phyloP scores from a whole-genome alignment of 2,797 vertebrate species.

The Phoeniculus purpureus region DNA sequence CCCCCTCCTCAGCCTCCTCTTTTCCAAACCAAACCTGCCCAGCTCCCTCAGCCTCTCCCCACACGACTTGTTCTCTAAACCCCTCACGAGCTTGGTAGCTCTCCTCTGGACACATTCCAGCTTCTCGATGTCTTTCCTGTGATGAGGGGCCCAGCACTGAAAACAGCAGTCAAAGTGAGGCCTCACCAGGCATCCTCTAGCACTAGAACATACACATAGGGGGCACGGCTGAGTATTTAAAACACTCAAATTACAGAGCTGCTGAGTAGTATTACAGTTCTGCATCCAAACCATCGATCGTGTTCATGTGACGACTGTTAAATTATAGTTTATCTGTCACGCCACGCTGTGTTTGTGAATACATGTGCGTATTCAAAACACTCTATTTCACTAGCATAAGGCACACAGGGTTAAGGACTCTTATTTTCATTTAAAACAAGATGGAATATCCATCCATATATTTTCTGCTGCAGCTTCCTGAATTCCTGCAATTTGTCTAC shows the following conservation, averaged over 20 bases:
- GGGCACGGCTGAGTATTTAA: neutral
- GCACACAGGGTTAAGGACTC: neutral
- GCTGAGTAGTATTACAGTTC: neutral
- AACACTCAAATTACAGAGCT: neutral
- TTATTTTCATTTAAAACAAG: neutral
- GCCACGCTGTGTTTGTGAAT: neutral
- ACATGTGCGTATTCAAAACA: neutral
- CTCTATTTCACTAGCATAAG: neutral
- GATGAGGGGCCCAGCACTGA: no score
- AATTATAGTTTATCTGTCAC: constrained; percentile 6
- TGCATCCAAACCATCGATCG: neutral
- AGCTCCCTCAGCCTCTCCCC: no score
- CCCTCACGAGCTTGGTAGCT: no score
- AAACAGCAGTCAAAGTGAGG: no score
- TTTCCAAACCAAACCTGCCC: no score
- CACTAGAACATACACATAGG: neutral
- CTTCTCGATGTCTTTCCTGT: no score
- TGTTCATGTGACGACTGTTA: neutral
- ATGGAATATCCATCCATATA: neutral
- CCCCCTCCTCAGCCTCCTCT: no score
- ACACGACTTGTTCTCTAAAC: no score
- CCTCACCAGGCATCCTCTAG: neutral
- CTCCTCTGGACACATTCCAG: no score
- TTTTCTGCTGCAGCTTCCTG: neutral
- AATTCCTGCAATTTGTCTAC: accelerated